Percentiles rank a stretch among this genome's conserved stretches.
Evolutionary conservation across 2,113 vertebrate genomes (phyloP).

Genomic region (Pseudonaja textilis): DNA sequence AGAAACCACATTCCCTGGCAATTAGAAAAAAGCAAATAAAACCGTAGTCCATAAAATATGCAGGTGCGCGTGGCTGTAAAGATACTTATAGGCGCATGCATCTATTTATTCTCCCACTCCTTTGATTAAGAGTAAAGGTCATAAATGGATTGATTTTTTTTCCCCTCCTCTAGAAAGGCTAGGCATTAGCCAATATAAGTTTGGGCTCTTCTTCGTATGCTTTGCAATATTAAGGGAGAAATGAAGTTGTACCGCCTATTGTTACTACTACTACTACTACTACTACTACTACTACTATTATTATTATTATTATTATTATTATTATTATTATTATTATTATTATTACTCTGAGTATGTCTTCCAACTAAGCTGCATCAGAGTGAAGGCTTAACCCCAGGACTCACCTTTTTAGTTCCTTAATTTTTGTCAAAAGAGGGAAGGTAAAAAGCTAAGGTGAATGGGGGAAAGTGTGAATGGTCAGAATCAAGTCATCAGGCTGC

Average conservation of each 20-base stretch:
- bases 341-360: not conserved
- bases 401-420: not conserved
- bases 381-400: not conserved
- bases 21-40: not conserved
- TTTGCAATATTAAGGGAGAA: not conserved
- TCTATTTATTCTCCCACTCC: not conserved
- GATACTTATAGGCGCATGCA: not conserved
- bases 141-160: not conserved
- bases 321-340: not conserved
- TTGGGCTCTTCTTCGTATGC: not conserved
- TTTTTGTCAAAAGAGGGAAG: not conserved
- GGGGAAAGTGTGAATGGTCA: not conserved
- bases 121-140: constrained; percentile 9
- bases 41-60: not conserved
- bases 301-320: not conserved
- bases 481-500: not conserved
- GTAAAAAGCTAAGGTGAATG: not conserved
- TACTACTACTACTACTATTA: no score
- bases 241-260: not conserved
- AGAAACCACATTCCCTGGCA: not conserved
- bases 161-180: not conserved
- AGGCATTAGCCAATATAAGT: not conserved
- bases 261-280: no score
- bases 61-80: not conserved
- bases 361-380: not conserved